phyloP scores from a whole-genome alignment of 2,797 vertebrate genomes.

The Neosalanx taihuensis region DNA sequence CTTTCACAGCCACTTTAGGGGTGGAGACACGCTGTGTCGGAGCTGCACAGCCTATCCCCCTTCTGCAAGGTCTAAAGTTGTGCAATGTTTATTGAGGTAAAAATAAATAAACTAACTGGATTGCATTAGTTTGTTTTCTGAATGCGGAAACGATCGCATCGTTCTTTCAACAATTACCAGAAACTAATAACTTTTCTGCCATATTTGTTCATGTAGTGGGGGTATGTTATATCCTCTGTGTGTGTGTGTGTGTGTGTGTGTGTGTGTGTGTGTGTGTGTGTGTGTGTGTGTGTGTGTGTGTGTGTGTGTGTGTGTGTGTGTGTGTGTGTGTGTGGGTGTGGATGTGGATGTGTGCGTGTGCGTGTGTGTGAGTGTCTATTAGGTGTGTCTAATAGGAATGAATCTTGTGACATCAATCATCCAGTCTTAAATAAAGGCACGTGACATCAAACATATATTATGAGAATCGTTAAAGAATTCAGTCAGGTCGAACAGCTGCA shows the following conservation, averaged over 20 bases:
- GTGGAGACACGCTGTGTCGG: conserved; percentile 71
- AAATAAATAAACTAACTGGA: background rate
- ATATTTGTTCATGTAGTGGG: background rate
- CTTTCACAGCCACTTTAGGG: conserved; percentile 64
- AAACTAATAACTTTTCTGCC: too few species aligned
- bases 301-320: background rate
- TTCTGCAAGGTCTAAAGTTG: background rate
- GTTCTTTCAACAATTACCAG: too few species aligned
- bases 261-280: background rate
- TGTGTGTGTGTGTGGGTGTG: background rate
- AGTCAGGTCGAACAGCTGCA: too few species aligned
- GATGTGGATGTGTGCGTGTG: background rate
- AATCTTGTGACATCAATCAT: background rate
- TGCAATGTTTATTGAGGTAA: background rate
- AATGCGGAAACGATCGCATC: too few species aligned
- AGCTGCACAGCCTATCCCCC: conserved; percentile 34
- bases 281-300: background rate
- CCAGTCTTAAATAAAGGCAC: background rate
- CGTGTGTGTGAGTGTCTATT: conserved; percentile 25
- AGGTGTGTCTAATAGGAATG: background rate
- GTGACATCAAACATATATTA: too few species aligned
- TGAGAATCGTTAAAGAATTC: too few species aligned
- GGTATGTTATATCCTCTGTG: background rate
- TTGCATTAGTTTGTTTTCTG: too few species aligned
- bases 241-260: background rate